Evolutionary conservation across 2,113 vertebrate species (phyloP).

Genomic region (Ancistrus triradiatus): DNA sequence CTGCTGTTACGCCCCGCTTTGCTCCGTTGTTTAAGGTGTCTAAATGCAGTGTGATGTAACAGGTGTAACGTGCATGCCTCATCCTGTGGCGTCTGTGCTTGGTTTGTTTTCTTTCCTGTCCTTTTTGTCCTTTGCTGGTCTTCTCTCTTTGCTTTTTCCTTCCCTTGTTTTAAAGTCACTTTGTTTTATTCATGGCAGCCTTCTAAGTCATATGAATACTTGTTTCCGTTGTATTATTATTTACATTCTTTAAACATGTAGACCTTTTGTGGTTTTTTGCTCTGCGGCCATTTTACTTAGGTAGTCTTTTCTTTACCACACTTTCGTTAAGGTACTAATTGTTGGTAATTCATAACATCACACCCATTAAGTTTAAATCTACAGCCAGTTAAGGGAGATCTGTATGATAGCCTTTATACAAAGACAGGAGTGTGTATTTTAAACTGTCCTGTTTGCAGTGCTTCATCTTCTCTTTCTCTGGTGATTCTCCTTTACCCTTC

Average conservation of each 20-base stretch:
- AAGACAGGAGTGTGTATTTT: neutral
- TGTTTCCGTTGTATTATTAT: constrained; percentile 58
- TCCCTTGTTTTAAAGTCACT: neutral
- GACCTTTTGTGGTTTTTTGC: constrained; percentile 65
- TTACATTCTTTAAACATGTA: constrained; percentile 68
- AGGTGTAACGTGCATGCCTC: constrained; percentile 65
- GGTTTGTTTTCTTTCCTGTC: constrained; percentile 47
- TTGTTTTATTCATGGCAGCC: constrained; percentile 5
- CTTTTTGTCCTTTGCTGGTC: constrained; percentile 46
- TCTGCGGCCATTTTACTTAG: constrained; percentile 68
- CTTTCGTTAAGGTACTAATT: constrained; percentile 55
- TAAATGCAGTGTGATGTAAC: constrained; percentile 56
- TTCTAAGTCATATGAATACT: constrained; percentile 57
- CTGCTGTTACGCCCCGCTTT: constrained; percentile 59
- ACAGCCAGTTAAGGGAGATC: too few species aligned
- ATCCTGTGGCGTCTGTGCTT: constrained; percentile 60
- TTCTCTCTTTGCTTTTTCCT: constrained; percentile 47
- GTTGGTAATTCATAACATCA: constrained; percentile 59
- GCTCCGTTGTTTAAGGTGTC: constrained; percentile 62
- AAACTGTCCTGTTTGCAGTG: neutral
- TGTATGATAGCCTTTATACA: too few species aligned
- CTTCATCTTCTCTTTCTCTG: neutral
- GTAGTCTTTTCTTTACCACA: constrained; percentile 60
- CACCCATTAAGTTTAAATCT: constrained; percentile 45
- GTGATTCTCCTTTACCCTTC: neutral